Evolutionary conservation across 2,888 invertebrate species (phyloP).

Genomic region (Pseudeuparius sepicola): DNA sequence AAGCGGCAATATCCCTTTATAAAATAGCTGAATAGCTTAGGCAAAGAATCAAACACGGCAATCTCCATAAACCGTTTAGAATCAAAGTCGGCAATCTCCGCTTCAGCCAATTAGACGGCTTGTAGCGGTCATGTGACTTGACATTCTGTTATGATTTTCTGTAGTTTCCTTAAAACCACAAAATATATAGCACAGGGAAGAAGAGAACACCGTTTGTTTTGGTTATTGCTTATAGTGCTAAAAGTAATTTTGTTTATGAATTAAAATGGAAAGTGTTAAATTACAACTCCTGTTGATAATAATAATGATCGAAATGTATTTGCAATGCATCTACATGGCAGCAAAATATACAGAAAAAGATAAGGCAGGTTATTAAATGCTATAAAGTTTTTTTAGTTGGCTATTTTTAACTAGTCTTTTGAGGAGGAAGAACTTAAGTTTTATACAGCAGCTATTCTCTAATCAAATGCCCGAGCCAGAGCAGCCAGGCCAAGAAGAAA

Average conservation of each 20-base stretch:
- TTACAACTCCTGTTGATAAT: conserved; percentile 6
- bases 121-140: conserved; percentile 4
- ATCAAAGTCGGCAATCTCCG: conserved; percentile 6
- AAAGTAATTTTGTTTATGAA: conserved; percentile 2
- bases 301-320: conserved; percentile 6
- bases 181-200: too few relatives aligned
- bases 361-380: too few relatives aligned
- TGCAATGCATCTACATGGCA: conserved; percentile 8
- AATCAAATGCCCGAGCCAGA: too few relatives aligned
- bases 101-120: conserved; percentile 9
- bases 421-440: too few relatives aligned
- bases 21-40: too few relatives aligned
- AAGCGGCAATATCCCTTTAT: too few relatives aligned
- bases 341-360: conserved; percentile 7
- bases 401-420: not conserved
- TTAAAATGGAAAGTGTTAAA: conserved; percentile 6
- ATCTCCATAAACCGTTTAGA: conserved; percentile 10
- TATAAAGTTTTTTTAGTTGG: too few relatives aligned
- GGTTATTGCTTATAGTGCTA: too few relatives aligned
- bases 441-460: too few relatives aligned
- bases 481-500: too few relatives aligned
- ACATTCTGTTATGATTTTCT: conserved; percentile 1
- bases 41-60: conserved; percentile 16
- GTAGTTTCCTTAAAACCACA: conserved; percentile 4
- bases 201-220: too few relatives aligned